Conservation (phyloP, 1,140 invertebrate genomes). For the Pissodes strobi region DNA sequence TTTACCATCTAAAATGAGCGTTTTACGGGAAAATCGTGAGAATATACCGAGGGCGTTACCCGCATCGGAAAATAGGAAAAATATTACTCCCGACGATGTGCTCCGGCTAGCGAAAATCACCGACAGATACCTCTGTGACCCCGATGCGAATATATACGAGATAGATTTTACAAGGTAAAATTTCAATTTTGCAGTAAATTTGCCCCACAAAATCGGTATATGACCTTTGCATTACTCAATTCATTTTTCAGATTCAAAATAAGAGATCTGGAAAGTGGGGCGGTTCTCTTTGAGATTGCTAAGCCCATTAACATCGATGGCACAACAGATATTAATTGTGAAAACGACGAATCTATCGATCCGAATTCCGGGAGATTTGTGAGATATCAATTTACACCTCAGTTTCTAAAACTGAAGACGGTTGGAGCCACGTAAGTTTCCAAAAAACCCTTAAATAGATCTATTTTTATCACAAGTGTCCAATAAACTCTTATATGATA, state of each 20-base stretch:
- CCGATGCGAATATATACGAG: slow-evolving; percentile 95
- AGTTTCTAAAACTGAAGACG: slow-evolving; percentile 93
- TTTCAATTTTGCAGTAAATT: too few species aligned
- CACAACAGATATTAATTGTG: slow-evolving; percentile 64
- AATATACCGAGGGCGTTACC: slow-evolving; percentile 39
- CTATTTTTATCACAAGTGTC: too few species aligned
- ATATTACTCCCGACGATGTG: slow-evolving; percentile 67
- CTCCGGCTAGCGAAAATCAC: slow-evolving; percentile 65
- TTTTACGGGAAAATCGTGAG: slow-evolving; percentile 49
- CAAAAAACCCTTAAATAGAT: not conserved
- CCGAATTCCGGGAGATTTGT: slow-evolving; percentile 94
- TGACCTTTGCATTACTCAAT: not conserved
- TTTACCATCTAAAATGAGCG: slow-evolving; percentile 47
- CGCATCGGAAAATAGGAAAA: slow-evolving; percentile 33
- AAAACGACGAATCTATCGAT: slow-evolving; percentile 72
- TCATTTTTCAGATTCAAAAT: slow-evolving; percentile 77
- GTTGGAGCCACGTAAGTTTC: slow-evolving; percentile 90
- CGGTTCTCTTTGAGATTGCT: slow-evolving; percentile 94
- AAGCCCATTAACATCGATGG: slow-evolving; percentile 77
- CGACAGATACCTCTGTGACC: slow-evolving; percentile 85
- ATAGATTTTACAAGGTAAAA: slow-evolving; percentile 89
- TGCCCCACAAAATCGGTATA: not conserved
- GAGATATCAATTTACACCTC: slow-evolving; percentile 94
- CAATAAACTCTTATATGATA: too few species aligned
- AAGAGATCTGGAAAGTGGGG: slow-evolving; percentile 90